Evolutionary conservation across 2,888 invertebrate species (phyloP).

Genomic region (Amiota minor): DNA sequence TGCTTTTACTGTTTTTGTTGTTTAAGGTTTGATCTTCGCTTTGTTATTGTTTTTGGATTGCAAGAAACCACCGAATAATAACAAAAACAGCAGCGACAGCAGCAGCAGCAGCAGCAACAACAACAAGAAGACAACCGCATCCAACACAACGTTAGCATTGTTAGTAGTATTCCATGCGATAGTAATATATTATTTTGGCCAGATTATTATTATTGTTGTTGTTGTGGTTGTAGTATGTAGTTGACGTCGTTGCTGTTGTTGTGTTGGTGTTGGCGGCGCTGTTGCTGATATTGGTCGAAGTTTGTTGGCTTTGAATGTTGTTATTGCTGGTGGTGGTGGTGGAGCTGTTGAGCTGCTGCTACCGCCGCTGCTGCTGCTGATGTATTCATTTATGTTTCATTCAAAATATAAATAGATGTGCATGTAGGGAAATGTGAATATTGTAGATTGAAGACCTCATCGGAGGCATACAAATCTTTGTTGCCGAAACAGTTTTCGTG

Average conservation of each 20-base stretch:
- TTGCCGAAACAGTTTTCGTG: slow-evolving; percentile 57
- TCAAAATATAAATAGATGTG: slow-evolving; percentile 74
- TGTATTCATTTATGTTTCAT: slow-evolving; percentile 46
- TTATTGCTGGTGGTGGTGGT: slow-evolving; percentile 42
- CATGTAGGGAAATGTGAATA: slow-evolving; percentile 70
- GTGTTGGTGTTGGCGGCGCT: slow-evolving; percentile 43
- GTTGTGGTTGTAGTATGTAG: slow-evolving; percentile 35
- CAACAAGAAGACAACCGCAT: neutral
- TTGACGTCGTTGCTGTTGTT: slow-evolving; percentile 34
- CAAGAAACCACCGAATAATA: neutral
- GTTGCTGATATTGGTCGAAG: slow-evolving; percentile 26
- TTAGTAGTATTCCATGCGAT: neutral
- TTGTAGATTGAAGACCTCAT: slow-evolving; percentile 73
- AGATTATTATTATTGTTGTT: slow-evolving; percentile 20
- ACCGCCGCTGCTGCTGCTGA: slow-evolving; percentile 41
- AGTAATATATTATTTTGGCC: slow-evolving; percentile 4
- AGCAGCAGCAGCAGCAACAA: slow-evolving; percentile 6
- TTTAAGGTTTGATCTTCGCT: neutral
- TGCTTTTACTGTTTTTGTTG: neutral
- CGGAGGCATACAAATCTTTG: slow-evolving; percentile 69
- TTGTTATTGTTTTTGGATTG: neutral
- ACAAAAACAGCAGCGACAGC: neutral
- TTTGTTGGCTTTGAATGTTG: slow-evolving; percentile 31
- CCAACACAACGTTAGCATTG: neutral
- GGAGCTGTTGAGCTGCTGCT: slow-evolving; percentile 36